A percentile compares a stretch with the other conserved stretches of the same genome.
Evolutionary conservation across 2,888 invertebrate genomes (phyloP).

Genomic region (Scelioninae gen. 2): DNA sequence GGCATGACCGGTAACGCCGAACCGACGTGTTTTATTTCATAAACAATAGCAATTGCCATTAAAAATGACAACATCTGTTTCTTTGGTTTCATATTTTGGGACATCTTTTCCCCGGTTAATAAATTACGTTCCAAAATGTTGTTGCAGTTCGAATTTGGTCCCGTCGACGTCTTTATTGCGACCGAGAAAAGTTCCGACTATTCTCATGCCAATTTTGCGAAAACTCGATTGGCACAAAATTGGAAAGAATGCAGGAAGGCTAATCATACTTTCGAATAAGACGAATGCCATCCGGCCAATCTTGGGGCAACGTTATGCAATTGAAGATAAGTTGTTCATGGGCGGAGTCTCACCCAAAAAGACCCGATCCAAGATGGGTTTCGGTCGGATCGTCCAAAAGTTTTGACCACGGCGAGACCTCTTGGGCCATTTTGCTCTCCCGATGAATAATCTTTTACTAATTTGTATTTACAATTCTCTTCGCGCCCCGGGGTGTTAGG

Average conservation of each 20-base stretch:
- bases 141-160: too few species aligned
- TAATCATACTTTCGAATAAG: slow-evolving; percentile 48
- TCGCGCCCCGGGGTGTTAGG: too few species aligned
- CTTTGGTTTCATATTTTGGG: too few species aligned
- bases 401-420: slow-evolving; percentile 56
- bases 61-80: too few species aligned
- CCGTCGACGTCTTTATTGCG: too few species aligned
- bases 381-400: slow-evolving; percentile 59
- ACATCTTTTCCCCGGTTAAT: too few species aligned
- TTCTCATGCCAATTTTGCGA: too few species aligned
- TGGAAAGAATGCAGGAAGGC: slow-evolving; percentile 42
- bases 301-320: slow-evolving; percentile 13
- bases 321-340: slow-evolving; percentile 23
- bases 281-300: slow-evolving; percentile 8
- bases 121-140: too few species aligned
- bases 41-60: too few species aligned
- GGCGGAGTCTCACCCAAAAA: slow-evolving; percentile 55
- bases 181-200: too few species aligned
- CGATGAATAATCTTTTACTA: slow-evolving; percentile 72
- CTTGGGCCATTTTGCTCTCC: slow-evolving; percentile 65
- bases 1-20: too few species aligned
- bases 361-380: slow-evolving; percentile 50
- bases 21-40: too few species aligned
- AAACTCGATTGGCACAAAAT: slow-evolving; percentile 26
- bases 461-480: slow-evolving; percentile 54